Evolutionary conservation across 2,113 vertebrate species (phyloP), one percentile per base, ranked within the genome.

Genomic region (Bagarius yarrelli): DNA sequence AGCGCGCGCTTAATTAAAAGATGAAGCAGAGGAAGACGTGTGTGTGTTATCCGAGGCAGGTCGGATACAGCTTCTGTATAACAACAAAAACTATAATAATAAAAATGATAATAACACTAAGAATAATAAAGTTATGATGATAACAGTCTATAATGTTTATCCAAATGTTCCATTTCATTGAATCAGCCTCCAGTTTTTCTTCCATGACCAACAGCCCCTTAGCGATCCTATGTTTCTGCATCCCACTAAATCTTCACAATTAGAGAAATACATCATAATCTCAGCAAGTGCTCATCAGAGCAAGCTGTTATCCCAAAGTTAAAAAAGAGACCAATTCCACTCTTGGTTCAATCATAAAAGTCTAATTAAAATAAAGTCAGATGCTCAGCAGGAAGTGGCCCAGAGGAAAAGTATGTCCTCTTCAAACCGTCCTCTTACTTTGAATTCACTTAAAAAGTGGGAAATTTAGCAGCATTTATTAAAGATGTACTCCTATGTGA

Each of bases 401-500:
- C 91, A 79, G 1, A 61, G 83, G 21, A 82, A 50, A n/a, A 73
- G 8, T 5, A 30, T 40, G 67, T 21, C 50, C 52, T 19, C 21
- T 59, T 47, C 59, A 21, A 25, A 21, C 36, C 59, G 13, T 23
- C 50, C n/a, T 36, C 14, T 23, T 25, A 23, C 56, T 6, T 78
- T 60, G 80, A 47, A 47, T 8, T n/a, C n/a, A n/a, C 9, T 11
- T 47, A 47, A 21, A 30, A 71, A 50, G 30, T 59, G 27, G 59
- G n/a, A 74, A 74, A 61, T 86, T 88, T 76, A 57, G 80, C 75
- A 30, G 80, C 78, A 86, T 82, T 67, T 55, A 55, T 66, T 88
- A 89, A 88, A 90, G 90, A 71, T 88, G 80, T 92, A 89, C 44
- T 90, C 91, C 91, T 81, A 67, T 82, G 84, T 87, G 88, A 87